Percentiles rank a stretch among this genome's conserved stretches.
phyloP scores from a whole-genome alignment of 2,113 vertebrate genomes.

The Pygoscelis antarcticus region DNA sequence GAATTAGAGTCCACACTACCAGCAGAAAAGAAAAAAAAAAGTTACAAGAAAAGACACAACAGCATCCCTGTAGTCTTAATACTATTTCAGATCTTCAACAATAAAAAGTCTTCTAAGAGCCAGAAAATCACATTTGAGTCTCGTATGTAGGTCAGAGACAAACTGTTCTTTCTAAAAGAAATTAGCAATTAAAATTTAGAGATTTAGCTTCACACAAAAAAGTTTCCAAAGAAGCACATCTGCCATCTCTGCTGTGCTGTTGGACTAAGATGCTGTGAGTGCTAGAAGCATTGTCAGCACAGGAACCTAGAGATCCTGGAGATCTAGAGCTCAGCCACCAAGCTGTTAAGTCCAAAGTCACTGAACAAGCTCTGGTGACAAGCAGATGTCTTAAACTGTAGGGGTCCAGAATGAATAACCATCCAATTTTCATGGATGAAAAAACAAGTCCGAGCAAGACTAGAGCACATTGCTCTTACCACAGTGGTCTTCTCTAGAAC shows the following conservation, averaged over 20 bases:
- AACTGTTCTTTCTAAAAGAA: conserved; percentile 16
- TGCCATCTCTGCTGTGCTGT: background rate
- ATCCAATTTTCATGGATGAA: background rate
- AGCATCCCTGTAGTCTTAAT: background rate
- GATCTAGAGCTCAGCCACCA: background rate
- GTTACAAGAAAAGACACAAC: background rate
- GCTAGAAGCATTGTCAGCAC: background rate
- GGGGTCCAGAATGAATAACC: background rate
- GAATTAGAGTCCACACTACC: background rate
- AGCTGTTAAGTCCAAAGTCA: background rate
- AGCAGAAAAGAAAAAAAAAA: background rate
- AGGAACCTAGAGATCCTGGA: background rate
- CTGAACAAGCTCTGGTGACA: background rate
- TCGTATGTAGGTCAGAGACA: conserved; percentile 31
- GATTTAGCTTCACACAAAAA: background rate
- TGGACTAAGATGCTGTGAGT: background rate
- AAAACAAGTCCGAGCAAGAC: background rate
- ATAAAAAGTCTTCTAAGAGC: background rate
- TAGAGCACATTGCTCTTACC: background rate
- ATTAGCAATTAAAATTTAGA: conserved; percentile 54
- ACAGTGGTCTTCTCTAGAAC: background rate
- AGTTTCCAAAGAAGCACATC: conserved; percentile 19
- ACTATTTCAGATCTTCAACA: background rate
- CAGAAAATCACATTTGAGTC: conserved; percentile 32
- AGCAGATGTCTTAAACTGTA: conserved; percentile 7